phyloP scores from a whole-genome alignment of 2,888 invertebrate species.

The Morpho helenor region DNA sequence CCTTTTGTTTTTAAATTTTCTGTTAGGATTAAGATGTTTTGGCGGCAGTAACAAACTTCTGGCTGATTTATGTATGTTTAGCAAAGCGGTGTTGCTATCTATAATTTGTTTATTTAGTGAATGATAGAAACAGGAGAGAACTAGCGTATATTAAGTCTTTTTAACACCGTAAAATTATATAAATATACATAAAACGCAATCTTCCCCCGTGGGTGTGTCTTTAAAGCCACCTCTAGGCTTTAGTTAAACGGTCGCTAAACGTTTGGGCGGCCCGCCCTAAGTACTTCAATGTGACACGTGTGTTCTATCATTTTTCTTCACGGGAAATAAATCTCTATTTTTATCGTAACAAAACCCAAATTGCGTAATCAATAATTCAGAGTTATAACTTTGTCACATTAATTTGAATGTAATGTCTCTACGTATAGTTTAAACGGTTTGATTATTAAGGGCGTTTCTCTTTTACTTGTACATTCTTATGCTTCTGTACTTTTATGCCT shows the following conservation, averaged over 20 bases:
- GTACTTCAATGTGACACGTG: slow-evolving; percentile 48
- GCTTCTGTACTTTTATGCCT: background rate
- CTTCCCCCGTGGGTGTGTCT: slow-evolving; percentile 66
- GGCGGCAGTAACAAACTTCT: no score
- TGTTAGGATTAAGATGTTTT: no score
- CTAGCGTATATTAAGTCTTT: no score
- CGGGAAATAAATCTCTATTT: slow-evolving; percentile 39
- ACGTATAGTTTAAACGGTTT: slow-evolving; percentile 66
- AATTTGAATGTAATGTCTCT: slow-evolving; percentile 48
- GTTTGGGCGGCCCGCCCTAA: slow-evolving; percentile 79
- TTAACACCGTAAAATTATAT: no score
- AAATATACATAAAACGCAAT: no score
- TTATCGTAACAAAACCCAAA: slow-evolving; percentile 30
- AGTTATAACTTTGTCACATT: slow-evolving; percentile 51
- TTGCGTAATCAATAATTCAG: slow-evolving; percentile 10
- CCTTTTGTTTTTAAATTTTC: no score
- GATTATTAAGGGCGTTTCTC: slow-evolving; percentile 58
- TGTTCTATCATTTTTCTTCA: slow-evolving; percentile 28
- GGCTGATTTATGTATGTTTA: no score
- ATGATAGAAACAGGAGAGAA: no score
- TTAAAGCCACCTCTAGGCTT: slow-evolving; percentile 55
- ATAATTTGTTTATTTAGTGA: no score
- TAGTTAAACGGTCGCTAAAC: slow-evolving; percentile 76
- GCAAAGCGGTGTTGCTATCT: no score
- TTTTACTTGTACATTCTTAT: slow-evolving; percentile 9